Conservation (phyloP, 2,797 vertebrate genomes). For the Channa striata region DNA sequence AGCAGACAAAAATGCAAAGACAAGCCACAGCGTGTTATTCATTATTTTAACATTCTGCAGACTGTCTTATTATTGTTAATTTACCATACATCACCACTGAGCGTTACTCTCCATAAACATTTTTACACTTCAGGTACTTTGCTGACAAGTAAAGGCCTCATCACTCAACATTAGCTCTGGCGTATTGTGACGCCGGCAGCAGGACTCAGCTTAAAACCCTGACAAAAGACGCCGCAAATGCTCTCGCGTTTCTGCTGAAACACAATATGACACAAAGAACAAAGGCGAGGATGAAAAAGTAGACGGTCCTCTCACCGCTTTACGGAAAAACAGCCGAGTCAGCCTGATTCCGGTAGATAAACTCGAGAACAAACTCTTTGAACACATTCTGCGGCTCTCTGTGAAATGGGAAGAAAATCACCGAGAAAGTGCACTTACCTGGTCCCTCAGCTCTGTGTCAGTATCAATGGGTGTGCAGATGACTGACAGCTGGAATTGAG, state of each 20-base stretch:
- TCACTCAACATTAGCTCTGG: slow-evolving; percentile 16
- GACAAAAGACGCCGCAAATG: background rate
- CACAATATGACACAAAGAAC: slow-evolving; percentile 4
- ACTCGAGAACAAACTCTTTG: slow-evolving; percentile 11
- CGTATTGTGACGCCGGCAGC: slow-evolving; percentile 1
- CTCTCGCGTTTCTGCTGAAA: slow-evolving; percentile 8
- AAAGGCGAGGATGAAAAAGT: slow-evolving; percentile 11
- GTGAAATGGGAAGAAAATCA: slow-evolving; percentile 12
- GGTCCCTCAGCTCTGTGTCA: background rate
- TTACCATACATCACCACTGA: slow-evolving; percentile 3
- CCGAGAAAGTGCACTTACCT: background rate
- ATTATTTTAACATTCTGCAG: background rate
- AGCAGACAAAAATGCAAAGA: slow-evolving; percentile 6
- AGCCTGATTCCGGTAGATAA: background rate
- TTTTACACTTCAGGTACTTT: slow-evolving; percentile 12
- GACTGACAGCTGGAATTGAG: slow-evolving; percentile 21
- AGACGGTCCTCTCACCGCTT: background rate
- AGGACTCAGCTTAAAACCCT: background rate
- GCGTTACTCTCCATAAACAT: background rate
- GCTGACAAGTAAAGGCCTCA: slow-evolving; percentile 7
- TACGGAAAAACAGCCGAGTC: background rate
- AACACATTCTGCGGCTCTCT: background rate
- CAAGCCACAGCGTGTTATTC: background rate
- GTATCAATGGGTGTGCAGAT: slow-evolving; percentile 1
- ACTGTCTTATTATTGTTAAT: background rate